phyloP scores from a whole-genome alignment of 2,113 vertebrate species.

The Syrmaticus mikado region DNA sequence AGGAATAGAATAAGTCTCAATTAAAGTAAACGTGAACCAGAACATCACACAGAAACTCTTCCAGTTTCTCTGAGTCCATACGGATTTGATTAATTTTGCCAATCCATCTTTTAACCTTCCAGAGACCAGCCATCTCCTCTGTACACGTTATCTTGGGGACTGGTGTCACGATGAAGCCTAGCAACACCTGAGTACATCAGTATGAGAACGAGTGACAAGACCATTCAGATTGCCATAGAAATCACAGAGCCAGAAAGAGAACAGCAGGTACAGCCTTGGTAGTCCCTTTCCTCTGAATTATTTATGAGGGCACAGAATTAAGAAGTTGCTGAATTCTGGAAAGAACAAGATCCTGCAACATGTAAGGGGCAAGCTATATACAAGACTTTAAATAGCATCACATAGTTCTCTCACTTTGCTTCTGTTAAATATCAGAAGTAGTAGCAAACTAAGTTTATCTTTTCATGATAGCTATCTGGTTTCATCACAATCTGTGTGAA shows the following conservation, averaged over 20 bases:
- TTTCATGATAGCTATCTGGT: slow-evolving; percentile 7
- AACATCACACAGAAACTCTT: not conserved
- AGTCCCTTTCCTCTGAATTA: not conserved
- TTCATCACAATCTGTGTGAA: slow-evolving; percentile 36
- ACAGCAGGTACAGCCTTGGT: not conserved
- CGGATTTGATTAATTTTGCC: not conserved
- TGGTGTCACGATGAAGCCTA: not conserved
- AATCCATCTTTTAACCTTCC: not conserved
- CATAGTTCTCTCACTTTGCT: not conserved
- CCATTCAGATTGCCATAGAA: not conserved
- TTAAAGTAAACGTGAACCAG: not conserved
- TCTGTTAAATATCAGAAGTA: not conserved
- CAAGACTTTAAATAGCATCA: not conserved
- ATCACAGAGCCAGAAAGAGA: not conserved
- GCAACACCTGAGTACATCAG: not conserved
- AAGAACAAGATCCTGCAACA: not conserved
- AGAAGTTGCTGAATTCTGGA: not conserved
- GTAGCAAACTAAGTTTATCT: not conserved
- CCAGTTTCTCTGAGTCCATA: not conserved
- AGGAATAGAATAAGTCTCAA: not conserved
- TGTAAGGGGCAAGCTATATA: not conserved
- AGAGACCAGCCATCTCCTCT: not conserved
- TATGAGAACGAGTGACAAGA: not conserved
- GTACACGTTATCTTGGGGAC: not conserved
- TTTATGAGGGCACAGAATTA: not conserved